A percentile compares a stretch with the other conserved stretches of the same genome.
These are phyloP conservation scores for Rhegmatorhina hoffmannsi DNA, from an alignment of 2,113 vertebrate genomes.

Conservation along the genomic window DNA sequence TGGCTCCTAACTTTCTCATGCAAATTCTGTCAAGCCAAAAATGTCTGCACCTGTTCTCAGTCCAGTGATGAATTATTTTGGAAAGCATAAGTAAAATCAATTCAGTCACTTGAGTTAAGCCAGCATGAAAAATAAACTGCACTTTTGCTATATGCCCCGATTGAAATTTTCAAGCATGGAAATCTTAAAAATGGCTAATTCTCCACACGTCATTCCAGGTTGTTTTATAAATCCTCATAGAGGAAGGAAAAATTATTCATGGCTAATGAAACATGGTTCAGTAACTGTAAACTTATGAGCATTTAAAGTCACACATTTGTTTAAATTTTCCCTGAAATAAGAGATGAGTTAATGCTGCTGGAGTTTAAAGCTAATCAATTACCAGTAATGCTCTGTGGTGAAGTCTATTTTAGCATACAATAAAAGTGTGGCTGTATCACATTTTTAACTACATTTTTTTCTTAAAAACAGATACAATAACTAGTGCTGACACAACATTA, in stretches of 20 bases:
- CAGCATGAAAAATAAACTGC: constrained; percentile 39
- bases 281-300: constrained; percentile 38
- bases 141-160: neutral
- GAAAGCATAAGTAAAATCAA: constrained; percentile 45
- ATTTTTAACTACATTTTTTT: neutral
- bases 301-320: constrained; percentile 37
- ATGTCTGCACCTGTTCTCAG: neutral
- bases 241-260: constrained; percentile 48
- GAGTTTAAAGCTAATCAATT: constrained; percentile 21
- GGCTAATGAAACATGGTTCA: constrained; percentile 42
- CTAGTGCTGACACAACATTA: neutral
- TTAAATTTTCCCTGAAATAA: constrained; percentile 40
- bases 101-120: constrained; percentile 43
- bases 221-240: constrained; percentile 36
- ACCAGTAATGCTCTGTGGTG: neutral
- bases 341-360: neutral
- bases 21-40: constrained; percentile 35
- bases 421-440: neutral
- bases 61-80: constrained; percentile 28
- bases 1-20: constrained; percentile 5
- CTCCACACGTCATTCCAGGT: constrained; percentile 27
- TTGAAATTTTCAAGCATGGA: constrained; percentile 59
- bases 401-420: neutral
- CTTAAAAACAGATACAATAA: neutral
- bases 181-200: constrained; percentile 58